phyloP scores from a whole-genome alignment of 1,140 invertebrate species.

The Lordiphosa stackelbergi region DNA sequence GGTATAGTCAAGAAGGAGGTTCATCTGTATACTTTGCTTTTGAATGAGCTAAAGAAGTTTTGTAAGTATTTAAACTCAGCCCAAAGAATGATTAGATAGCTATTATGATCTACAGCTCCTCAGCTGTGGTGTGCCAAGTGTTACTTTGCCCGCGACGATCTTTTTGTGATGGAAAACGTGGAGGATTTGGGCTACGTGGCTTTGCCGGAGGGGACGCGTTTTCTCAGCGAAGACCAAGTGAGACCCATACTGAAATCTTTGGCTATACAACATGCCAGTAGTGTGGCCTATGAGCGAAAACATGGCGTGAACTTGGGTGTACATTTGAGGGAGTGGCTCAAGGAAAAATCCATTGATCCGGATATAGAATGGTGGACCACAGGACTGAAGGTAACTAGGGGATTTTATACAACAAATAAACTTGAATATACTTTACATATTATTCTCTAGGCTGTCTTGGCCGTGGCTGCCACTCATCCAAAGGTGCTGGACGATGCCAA shows the following conservation, averaged over 20 bases:
- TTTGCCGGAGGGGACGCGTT: conserved; percentile 21
- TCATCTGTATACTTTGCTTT: conserved; percentile 41
- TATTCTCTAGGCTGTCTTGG: conserved; percentile 48
- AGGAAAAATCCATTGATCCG: conserved; percentile 50
- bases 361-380: conserved; percentile 57
- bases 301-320: conserved; percentile 70
- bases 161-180: conserved; percentile 77
- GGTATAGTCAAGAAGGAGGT: conserved; percentile 54
- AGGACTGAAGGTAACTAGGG: conserved; percentile 45
- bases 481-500: conserved; percentile 19
- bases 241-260: conserved; percentile 58
- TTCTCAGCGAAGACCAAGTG: conserved; percentile 58
- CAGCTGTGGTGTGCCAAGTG: conserved; percentile 76
- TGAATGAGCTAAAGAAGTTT: conserved; percentile 54
- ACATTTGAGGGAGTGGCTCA: conserved; percentile 52
- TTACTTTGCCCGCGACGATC: conserved; percentile 65
- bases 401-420: not conserved
- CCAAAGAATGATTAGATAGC: too few species aligned
- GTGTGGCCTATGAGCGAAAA: conserved; percentile 56
- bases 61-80: conserved; percentile 37
- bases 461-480: conserved; percentile 51
- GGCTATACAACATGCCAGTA: conserved; percentile 76
- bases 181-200: conserved; percentile 62
- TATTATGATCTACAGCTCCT: conserved; percentile 23
- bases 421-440: not conserved